Base-by-base conservation (phyloP, 2,888 invertebrate species). In the Dolichopus griseipennis region DNA sequence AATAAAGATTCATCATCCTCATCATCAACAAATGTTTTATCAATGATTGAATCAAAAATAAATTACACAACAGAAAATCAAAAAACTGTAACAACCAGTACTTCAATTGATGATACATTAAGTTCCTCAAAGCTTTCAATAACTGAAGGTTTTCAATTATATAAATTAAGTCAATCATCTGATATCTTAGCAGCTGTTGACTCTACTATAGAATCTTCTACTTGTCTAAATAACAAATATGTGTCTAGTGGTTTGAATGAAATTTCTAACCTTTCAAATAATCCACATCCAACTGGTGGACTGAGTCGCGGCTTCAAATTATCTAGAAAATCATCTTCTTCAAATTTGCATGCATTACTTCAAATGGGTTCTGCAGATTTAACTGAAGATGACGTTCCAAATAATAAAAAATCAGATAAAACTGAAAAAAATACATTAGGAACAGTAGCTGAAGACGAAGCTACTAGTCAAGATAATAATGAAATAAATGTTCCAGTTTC, bases 141-240 rank as follows among this genome's bases (percentile, higher is more conserved):
- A 52, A 52, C 52, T 52, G 52, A 52, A 52, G 52, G 52, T n/a
- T 52, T 52, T 52, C 52, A 52, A 52, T 52, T 52, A 52, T 52
- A 52, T 52, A 52, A 52, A n/a, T 52, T 52, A 52, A 4, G 18
- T 15, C 52, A 15, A 52, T 18, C 52, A 52, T 52, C 52, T 52
- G 52, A 52, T 52, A 52, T 52, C 15, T 6, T 52, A 18, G 52
- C 52, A 18, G 52, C 52, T 52, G 52, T 52, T 18, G 52, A 52
- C 6, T 52, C 52, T 6, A 52, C 52, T 52, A 52, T 52, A 18
- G 52, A 52, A 52, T 52, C 52, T 52, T 52, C 52, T 2, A 52
- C 52, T 52, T 52, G 52, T 6, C 12, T 52, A 18, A 52, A 52
- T 52, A 52, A 52, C 52, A 52, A 52, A 52, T 52, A 52, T 52